A percentile compares a stretch with the other conserved stretches of the same genome.
These are phyloP conservation scores for Anguilla obscura DNA, from an alignment of 2,797 vertebrate species.

Conservation along the genomic window DNA sequence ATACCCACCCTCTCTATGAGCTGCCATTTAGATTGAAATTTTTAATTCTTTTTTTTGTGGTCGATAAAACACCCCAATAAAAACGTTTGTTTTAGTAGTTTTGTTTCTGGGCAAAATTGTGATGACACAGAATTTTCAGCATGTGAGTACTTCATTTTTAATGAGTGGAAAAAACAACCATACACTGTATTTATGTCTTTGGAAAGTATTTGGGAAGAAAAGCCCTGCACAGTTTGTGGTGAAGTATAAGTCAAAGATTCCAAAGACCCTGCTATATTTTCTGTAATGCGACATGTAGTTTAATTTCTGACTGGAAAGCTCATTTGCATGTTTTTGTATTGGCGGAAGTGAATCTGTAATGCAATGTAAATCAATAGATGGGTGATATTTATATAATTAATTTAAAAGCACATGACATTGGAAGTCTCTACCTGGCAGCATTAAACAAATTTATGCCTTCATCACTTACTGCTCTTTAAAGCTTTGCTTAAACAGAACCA, in stretches of 20 bases:
- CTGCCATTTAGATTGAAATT: neutral
- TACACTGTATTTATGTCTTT: conserved; percentile 48
- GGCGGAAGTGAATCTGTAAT: neutral
- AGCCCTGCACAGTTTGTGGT: conserved; percentile 32
- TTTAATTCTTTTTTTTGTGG: too few relatives aligned
- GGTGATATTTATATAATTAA: too few relatives aligned
- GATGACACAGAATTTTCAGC: neutral
- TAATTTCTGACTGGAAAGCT: neutral
- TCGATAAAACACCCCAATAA: neutral
- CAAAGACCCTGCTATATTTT: neutral
- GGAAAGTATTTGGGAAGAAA: conserved; percentile 58
- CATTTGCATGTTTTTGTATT: neutral
- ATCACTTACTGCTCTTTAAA: too few relatives aligned
- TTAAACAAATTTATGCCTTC: too few relatives aligned
- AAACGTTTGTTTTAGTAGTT: neutral
- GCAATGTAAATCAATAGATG: too few relatives aligned
- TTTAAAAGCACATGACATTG: too few relatives aligned
- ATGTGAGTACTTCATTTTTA: conserved; percentile 39
- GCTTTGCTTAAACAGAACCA: too few relatives aligned
- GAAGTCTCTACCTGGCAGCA: too few relatives aligned
- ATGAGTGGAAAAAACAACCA: conserved; percentile 48
- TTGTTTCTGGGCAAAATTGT: neutral
- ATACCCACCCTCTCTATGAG: neutral
- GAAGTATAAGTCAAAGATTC: neutral
- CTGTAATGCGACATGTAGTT: neutral